Evolutionary conservation across 2,888 invertebrate genomes (phyloP).

Genomic region (Noctua pronuba): DNA sequence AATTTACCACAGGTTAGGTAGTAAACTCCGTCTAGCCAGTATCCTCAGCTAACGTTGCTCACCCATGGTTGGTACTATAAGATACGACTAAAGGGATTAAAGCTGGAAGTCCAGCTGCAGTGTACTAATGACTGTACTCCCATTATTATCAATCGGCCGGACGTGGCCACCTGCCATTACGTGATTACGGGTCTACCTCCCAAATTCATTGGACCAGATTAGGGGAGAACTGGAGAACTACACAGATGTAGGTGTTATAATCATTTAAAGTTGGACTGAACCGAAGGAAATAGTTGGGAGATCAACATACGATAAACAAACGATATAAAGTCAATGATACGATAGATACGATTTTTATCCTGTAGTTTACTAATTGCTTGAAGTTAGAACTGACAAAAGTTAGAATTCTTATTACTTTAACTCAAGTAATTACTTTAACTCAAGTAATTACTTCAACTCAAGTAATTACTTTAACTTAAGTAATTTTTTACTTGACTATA

Average conservation of each 20-base stretch:
- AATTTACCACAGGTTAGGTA: background rate
- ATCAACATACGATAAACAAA: background rate
- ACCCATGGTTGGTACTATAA: slow-evolving; percentile 18
- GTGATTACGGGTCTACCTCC: background rate
- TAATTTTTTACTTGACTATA: too few relatives aligned
- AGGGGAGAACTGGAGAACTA: background rate
- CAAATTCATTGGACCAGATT: slow-evolving; percentile 18
- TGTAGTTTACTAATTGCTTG: too few relatives aligned
- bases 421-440: too few relatives aligned
- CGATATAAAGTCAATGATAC: too few relatives aligned
- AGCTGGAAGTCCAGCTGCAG: slow-evolving; percentile 33
- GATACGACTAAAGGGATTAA: slow-evolving; percentile 41
- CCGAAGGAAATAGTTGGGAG: background rate
- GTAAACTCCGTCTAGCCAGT: background rate
- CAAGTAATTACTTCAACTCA: too few relatives aligned
- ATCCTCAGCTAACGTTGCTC: background rate
- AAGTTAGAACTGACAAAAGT: too few relatives aligned
- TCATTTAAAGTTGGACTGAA: background rate
- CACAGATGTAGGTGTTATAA: background rate
- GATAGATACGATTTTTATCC: too few relatives aligned
- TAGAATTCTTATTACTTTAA: too few relatives aligned
- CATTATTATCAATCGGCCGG: slow-evolving; percentile 49
- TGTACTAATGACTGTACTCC: slow-evolving; percentile 34
- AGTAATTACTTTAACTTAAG: too few relatives aligned
- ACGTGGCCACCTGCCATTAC: slow-evolving; percentile 30